Percentiles rank a stretch among this genome's conserved stretches.
Conservation (phyloP, 2,797 vertebrate species). For the Naso thynnoides region DNA sequence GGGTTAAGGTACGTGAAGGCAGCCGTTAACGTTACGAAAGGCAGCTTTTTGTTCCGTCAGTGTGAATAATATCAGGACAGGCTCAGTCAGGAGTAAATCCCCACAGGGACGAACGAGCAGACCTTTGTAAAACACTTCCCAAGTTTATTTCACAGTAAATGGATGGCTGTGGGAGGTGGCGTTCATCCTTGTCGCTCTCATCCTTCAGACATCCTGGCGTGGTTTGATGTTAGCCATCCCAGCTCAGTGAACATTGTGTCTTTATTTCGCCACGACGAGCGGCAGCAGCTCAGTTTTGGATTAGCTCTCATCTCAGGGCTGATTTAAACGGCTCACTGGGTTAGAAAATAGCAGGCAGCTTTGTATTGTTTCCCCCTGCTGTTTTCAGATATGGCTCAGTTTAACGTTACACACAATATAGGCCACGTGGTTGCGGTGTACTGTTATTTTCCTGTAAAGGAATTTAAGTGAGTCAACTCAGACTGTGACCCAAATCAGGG, state of each 20-base stretch:
- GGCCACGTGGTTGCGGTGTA: background rate
- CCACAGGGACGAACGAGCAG: background rate
- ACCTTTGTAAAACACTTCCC: too few relatives aligned
- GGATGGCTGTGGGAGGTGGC: background rate
- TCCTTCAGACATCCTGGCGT: background rate
- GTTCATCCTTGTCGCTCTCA: background rate
- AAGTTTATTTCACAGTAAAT: accelerated
- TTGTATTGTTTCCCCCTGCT: background rate
- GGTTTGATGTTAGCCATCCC: too few relatives aligned
- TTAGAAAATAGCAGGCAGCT: background rate
- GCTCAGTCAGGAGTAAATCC: background rate
- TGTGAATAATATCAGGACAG: background rate
- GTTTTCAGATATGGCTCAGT: conserved; percentile 9
- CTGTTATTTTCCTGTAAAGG: background rate
- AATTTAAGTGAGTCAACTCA: conserved; percentile 3
- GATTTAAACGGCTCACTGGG: background rate
- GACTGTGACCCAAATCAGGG: background rate
- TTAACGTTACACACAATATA: conserved; percentile 31
- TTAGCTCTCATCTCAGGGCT: background rate
- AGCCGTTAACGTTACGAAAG: background rate
- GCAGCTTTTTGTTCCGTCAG: background rate
- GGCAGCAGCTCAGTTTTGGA: background rate
- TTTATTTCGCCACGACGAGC: background rate
- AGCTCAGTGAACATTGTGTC: accelerated
- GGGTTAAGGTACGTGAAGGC: conserved; percentile 71